Conservation (phyloP, 2,797 vertebrate species). For the Hybognathus amarus region DNA sequence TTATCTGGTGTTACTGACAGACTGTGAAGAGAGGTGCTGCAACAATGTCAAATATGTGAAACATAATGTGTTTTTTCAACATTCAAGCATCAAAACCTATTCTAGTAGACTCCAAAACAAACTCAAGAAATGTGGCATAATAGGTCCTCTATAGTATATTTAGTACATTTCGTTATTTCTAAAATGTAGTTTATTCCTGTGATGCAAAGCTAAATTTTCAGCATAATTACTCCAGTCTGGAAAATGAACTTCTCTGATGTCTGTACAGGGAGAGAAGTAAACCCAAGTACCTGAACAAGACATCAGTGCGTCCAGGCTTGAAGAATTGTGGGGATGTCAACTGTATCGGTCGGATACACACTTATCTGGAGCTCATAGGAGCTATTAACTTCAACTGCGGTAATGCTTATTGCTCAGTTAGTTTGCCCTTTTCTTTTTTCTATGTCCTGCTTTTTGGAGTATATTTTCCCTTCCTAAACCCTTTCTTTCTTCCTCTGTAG, state of each 20-base stretch:
- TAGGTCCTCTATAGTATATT: background rate
- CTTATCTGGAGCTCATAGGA: constrained; percentile 94
- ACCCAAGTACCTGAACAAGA: constrained; percentile 97
- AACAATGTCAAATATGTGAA: no score
- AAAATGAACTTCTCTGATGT: background rate
- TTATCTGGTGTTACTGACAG: no score
- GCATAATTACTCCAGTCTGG: background rate
- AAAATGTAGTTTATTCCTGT: background rate
- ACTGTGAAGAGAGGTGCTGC: no score
- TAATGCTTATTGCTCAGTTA: constrained; percentile 64
- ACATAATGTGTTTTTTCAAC: no score
- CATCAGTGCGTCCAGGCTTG: constrained; percentile 93
- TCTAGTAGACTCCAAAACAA: background rate
- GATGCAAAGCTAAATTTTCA: background rate
- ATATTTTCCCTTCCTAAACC: background rate
- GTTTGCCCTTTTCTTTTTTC: no score
- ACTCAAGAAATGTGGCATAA: background rate
- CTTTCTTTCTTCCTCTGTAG: constrained; percentile 65
- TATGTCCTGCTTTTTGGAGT: background rate
- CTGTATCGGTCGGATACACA: constrained; percentile 98
- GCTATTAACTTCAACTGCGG: constrained; percentile 98
- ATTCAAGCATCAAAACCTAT: background rate
- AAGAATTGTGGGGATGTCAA: constrained; percentile 99
- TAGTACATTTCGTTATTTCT: background rate
- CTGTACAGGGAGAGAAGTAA: constrained; percentile 86